These are phyloP conservation scores for Bombyx mandarina DNA, from an alignment of 1,140 invertebrate genomes.

Conservation along the genomic window DNA sequence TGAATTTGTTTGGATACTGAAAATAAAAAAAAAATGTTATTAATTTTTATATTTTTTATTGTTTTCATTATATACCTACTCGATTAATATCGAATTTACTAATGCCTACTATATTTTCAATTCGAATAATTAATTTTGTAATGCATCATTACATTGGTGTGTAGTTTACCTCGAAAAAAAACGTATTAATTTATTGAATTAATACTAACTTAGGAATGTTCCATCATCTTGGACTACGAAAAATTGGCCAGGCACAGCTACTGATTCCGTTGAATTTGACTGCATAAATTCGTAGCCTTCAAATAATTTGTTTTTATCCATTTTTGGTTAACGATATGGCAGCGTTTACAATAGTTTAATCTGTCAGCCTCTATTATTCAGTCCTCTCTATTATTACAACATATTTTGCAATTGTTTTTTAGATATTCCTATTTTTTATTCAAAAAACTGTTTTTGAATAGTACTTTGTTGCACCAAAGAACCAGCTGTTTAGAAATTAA, in stretches of 20 bases:
- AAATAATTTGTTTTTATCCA: conserved; percentile 39
- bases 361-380: background rate
- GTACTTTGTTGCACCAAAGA: no score
- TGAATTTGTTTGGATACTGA: conserved; percentile 48
- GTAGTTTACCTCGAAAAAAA: no score
- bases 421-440: no score
- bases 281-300: conserved; percentile 48
- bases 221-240: conserved; percentile 54
- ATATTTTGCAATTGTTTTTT: no score
- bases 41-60: background rate
- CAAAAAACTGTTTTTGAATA: no score
- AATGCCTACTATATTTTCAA: no score
- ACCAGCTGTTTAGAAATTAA: no score
- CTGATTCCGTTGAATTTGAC: conserved; percentile 19
- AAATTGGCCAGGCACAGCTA: conserved; percentile 31
- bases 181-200: background rate
- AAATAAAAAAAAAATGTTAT: conserved; percentile 1
- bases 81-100: background rate
- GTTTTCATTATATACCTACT: background rate
- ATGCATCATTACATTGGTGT: no score
- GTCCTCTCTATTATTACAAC: no score
- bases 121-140: no score
- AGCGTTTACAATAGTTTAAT: background rate
- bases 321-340: conserved; percentile 14
- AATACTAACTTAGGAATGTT: conserved; percentile 35